Percentiles rank a stretch among this genome's conserved stretches.
Conservation (phyloP, 2,888 invertebrate species). For the Eudemis profundana region DNA sequence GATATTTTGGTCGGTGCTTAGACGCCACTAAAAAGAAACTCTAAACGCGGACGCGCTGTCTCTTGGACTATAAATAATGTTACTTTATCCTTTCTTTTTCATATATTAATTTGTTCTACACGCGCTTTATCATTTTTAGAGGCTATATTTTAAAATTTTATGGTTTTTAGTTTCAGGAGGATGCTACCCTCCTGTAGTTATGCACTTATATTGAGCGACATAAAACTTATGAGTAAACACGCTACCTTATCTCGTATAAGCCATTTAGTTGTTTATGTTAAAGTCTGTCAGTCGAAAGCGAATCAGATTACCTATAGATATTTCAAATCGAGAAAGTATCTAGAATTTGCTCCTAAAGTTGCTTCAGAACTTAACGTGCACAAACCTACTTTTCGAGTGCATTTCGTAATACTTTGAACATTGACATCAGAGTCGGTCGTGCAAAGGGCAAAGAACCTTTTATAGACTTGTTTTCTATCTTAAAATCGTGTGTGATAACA, state of each 20-base stretch:
- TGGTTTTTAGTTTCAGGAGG: constrained; percentile 17
- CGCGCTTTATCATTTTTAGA: constrained; percentile 39
- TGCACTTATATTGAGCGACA: background rate
- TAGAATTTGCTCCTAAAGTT: background rate
- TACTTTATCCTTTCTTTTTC: constrained; percentile 46
- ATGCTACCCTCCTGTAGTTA: background rate
- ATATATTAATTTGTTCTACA: constrained; percentile 42
- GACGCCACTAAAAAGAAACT: constrained; percentile 72
- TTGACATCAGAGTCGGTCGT: background rate
- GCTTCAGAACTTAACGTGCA: constrained; percentile 10
- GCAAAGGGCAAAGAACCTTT: background rate
- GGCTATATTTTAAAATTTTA: constrained; percentile 38
- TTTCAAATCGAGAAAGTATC: no score
- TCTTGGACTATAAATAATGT: constrained; percentile 70
- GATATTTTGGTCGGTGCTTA: constrained; percentile 76
- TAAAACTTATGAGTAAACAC: background rate
- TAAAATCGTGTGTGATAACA: background rate
- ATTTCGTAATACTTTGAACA: constrained; percentile 15
- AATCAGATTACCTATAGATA: no score
- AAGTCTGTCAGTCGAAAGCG: constrained; percentile 3
- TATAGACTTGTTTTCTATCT: background rate
- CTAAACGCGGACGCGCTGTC: constrained; percentile 62
- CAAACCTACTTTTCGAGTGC: constrained; percentile 3
- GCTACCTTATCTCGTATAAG: no score
- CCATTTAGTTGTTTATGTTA: no score